These are phyloP conservation scores for Thrips palmi DNA, from an alignment of 1,140 invertebrate species.

Conservation along the genomic window DNA sequence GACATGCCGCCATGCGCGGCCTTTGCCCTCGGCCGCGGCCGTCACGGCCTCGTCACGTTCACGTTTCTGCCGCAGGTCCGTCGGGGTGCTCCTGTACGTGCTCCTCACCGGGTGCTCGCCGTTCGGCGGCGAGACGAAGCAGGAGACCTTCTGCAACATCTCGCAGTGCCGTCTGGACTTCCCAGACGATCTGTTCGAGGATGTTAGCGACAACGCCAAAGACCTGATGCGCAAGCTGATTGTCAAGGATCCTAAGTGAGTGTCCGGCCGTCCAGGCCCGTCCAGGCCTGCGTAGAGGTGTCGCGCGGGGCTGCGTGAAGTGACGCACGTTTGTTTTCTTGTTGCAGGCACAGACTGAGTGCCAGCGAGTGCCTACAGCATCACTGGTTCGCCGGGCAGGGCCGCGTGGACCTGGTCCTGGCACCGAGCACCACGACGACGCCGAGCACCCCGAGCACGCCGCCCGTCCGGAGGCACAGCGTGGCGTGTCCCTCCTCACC, in stretches of 20 bases:
- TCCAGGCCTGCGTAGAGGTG: too few species aligned
- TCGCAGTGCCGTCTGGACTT: slow-evolving; percentile 76
- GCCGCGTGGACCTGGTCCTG: too few species aligned
- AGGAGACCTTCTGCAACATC: slow-evolving; percentile 85
- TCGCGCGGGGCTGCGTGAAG: too few species aligned
- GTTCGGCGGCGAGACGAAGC: slow-evolving; percentile 80
- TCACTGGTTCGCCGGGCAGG: slow-evolving; percentile 37
- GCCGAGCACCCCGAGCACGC: not conserved
- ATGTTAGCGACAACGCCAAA: slow-evolving; percentile 58
- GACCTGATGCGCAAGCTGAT: slow-evolving; percentile 74
- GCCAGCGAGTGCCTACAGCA: slow-evolving; percentile 37
- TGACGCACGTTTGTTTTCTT: too few species aligned
- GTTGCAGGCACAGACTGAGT: too few species aligned
- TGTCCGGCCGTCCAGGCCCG: too few species aligned
- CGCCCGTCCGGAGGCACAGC: too few species aligned
- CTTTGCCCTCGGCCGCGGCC: too few species aligned
- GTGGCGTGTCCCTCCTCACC: too few species aligned
- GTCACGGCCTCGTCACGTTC: too few species aligned
- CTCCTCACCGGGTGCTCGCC: slow-evolving; percentile 77
- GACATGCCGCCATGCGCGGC: slow-evolving; percentile 10
- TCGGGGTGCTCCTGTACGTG: slow-evolving; percentile 81
- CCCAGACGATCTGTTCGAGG: slow-evolving; percentile 68
- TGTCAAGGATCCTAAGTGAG: slow-evolving; percentile 68
- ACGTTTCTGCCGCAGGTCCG: slow-evolving; percentile 34
- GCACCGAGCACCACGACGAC: not conserved